Evolutionary conservation across 2,888 invertebrate species (phyloP).

Genomic region (Enchytraeus crypticus): DNA sequence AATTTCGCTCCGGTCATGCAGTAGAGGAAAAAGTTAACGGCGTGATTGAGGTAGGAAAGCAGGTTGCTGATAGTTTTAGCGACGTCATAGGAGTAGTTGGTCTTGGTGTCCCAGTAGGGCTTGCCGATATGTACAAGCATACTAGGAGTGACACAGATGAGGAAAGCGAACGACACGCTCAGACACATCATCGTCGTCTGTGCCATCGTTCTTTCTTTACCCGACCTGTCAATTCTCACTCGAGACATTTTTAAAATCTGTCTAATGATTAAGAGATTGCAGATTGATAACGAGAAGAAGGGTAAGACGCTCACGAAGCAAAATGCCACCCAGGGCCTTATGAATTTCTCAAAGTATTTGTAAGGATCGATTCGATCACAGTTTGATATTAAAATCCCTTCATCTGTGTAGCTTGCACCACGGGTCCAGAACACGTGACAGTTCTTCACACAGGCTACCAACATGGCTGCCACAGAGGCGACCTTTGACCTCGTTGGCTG

Average conservation of each 20-base stretch:
- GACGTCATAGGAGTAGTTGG: conserved; percentile 10
- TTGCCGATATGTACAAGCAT: conserved; percentile 27
- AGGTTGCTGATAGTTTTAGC: conserved; percentile 19
- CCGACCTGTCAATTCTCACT: not conserved
- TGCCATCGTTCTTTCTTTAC: conserved; percentile 5
- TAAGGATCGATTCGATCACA: conserved; percentile 22
- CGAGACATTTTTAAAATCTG: conserved; percentile 8
- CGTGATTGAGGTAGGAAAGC: conserved; percentile 19
- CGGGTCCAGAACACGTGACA: conserved; percentile 39
- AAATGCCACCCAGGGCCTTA: conserved; percentile 29
- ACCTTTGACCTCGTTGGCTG: conserved; percentile 30
- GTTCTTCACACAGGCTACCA: conserved; percentile 30
- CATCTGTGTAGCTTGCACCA: conserved; percentile 18
- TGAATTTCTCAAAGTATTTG: conserved; percentile 22
- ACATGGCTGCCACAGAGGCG: conserved; percentile 23
- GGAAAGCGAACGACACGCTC: conserved; percentile 24
- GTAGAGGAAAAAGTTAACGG: conserved; percentile 22
- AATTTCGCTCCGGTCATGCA: conserved; percentile 20
- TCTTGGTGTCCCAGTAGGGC: conserved; percentile 23
- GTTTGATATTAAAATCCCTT: not conserved
- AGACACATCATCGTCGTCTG: conserved; percentile 29
- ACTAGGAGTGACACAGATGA: conserved; percentile 25
- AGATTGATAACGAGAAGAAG: conserved; percentile 20
- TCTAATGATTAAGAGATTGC: conserved; percentile 25
- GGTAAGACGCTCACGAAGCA: conserved; percentile 19